Evolutionary conservation across 2,888 invertebrate species (phyloP).

Genomic region (Strigamia transsilvanica): DNA sequence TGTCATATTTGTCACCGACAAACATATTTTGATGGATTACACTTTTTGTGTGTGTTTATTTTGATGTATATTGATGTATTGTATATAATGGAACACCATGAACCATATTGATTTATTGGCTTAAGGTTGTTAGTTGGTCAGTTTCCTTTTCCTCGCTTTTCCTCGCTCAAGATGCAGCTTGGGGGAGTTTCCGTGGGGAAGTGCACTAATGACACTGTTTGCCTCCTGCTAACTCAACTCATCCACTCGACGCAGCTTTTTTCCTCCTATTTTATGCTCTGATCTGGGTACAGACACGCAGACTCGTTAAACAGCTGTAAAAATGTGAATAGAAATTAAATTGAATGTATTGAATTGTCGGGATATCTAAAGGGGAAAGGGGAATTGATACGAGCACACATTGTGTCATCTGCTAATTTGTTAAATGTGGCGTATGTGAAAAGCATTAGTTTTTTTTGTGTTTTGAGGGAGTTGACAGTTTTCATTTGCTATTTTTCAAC

Average conservation of each 20-base stretch:
- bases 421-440: conserved; percentile 31
- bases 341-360: background rate
- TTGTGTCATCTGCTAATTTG: conserved; percentile 42
- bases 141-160: conserved; percentile 41
- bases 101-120: conserved; percentile 37
- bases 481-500: conserved; percentile 36
- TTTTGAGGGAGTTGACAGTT: background rate
- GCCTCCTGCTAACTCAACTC: conserved; percentile 40
- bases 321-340: background rate
- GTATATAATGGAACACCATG: conserved; percentile 21
- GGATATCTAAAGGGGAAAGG: background rate
- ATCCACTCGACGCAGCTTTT: conserved; percentile 31
- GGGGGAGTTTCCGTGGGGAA: conserved; percentile 47
- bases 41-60: background rate
- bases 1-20: background rate
- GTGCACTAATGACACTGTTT: conserved; percentile 47
- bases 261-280: background rate
- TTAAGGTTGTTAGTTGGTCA: conserved; percentile 48
- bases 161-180: conserved; percentile 30
- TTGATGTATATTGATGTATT: background rate
- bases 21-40: conserved; percentile 21
- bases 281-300: background rate
- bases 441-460: background rate
- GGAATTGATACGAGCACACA: background rate
- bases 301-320: background rate